phyloP scores from a whole-genome alignment of 2,888 invertebrate genomes.

The Aphodius granarius region DNA sequence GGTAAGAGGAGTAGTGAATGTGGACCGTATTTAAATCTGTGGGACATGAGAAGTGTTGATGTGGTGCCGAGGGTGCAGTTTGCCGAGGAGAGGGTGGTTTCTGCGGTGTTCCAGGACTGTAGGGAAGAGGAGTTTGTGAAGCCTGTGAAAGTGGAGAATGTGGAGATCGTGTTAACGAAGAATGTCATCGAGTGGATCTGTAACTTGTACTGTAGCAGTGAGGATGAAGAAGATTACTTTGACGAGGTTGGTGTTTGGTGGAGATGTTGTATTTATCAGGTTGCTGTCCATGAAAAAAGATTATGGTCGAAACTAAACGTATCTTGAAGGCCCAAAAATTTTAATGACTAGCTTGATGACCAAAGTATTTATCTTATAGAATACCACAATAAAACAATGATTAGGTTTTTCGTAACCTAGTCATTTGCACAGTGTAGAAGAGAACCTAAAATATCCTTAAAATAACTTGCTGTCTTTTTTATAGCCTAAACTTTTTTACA shows the following conservation, averaged over 20 bases:
- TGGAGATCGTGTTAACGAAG: constrained; percentile 56
- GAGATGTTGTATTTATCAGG: neutral
- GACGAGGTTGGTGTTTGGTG: constrained; percentile 49
- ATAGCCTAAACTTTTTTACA: too few relatives aligned
- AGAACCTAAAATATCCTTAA: too few relatives aligned
- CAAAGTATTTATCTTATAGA: too few relatives aligned
- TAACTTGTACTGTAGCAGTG: constrained; percentile 47
- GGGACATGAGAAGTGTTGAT: constrained; percentile 34
- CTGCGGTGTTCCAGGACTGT: constrained; percentile 40
- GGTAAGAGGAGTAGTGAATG: constrained; percentile 15
- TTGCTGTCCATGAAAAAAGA: too few relatives aligned
- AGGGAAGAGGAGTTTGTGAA: constrained; percentile 34
- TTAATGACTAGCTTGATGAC: too few relatives aligned
- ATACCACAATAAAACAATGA: too few relatives aligned
- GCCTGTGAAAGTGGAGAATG: constrained; percentile 49
- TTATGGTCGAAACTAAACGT: too few relatives aligned
- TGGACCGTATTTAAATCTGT: constrained; percentile 38
- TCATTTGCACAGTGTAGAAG: too few relatives aligned
- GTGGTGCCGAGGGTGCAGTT: constrained; percentile 34
- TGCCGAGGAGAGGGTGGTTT: constrained; percentile 41
- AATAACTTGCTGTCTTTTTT: too few relatives aligned
- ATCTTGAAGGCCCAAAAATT: too few relatives aligned
- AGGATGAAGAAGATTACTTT: constrained; percentile 53
- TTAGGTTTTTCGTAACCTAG: too few relatives aligned
- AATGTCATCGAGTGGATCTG: constrained; percentile 62